These are phyloP conservation scores for Odontocolon sp. DNA, from an alignment of 2,888 invertebrate species.

Conservation along the genomic window DNA sequence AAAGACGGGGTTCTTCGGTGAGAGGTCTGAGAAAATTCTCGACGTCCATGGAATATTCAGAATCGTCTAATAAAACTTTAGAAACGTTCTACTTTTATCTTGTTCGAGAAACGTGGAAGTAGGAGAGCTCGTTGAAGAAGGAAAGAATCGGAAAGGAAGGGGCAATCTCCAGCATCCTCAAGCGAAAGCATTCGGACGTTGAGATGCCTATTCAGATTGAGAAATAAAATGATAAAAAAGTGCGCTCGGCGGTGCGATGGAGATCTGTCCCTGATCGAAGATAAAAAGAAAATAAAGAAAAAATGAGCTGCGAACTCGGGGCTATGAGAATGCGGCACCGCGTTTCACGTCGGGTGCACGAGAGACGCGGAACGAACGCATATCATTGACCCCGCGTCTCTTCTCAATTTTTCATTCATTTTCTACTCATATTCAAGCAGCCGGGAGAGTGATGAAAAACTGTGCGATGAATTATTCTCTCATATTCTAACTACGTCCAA, in stretches of 20 bases:
- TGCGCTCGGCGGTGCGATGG: neutral
- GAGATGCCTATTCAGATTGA: neutral
- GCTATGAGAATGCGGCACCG: neutral
- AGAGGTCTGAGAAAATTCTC: conserved; percentile 8
- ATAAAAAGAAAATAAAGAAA: no score
- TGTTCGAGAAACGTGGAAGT: conserved; percentile 6
- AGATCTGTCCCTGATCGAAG: neutral
- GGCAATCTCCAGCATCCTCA: neutral
- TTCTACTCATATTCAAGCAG: conserved; percentile 1
- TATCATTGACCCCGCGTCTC: conserved; percentile 69
- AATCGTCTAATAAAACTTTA: conserved; percentile 42
- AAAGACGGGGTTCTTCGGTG: neutral
- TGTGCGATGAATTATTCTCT: neutral
- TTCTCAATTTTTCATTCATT: conserved; percentile 68
- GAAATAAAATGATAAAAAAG: conserved; percentile 2
- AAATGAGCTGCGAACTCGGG: no score
- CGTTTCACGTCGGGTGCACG: neutral
- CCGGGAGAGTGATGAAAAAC: neutral
- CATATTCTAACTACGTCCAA: neutral
- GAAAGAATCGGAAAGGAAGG: conserved; percentile 14
- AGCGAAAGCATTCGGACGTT: neutral
- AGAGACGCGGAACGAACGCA: conserved; percentile 62
- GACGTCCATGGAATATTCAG: conserved; percentile 28
- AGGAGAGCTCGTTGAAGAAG: neutral
- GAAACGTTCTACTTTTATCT: conserved; percentile 43